Conservation (phyloP, 2,113 vertebrate genomes). For the Tichodroma muraria region DNA sequence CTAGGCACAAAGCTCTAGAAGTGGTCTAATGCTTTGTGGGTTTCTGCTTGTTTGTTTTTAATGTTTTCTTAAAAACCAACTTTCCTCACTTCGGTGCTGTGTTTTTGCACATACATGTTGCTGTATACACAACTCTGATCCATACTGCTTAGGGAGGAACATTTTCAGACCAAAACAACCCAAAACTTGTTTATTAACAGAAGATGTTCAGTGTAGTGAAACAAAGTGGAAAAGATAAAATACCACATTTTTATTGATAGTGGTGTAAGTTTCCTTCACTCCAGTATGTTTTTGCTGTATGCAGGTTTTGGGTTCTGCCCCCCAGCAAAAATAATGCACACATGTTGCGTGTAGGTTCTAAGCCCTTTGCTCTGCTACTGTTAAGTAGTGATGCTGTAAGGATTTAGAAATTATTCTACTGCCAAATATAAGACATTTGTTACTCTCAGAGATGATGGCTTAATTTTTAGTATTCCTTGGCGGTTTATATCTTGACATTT, state of each 20-base stretch:
- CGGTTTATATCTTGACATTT: slow-evolving; percentile 35
- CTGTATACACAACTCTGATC: background rate
- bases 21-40: background rate
- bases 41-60: background rate
- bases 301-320: background rate
- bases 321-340: background rate
- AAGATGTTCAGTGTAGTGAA: background rate
- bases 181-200: background rate
- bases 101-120: fast-evolving
- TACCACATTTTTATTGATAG: background rate
- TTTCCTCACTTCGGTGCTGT: background rate
- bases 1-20: background rate
- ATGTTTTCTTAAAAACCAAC: background rate
- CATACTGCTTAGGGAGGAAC: fast-evolving
- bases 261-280: background rate
- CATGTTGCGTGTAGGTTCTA: background rate
- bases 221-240: background rate
- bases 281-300: background rate
- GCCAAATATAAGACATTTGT: background rate
- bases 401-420: background rate
- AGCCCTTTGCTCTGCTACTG: background rate
- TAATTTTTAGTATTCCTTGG: slow-evolving; percentile 49
- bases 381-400: background rate
- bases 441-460: slow-evolving; percentile 12
- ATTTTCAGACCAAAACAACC: background rate